Evolutionary conservation across 2,888 invertebrate genomes (phyloP).

Genomic region (Gandaritis pyraliata): DNA sequence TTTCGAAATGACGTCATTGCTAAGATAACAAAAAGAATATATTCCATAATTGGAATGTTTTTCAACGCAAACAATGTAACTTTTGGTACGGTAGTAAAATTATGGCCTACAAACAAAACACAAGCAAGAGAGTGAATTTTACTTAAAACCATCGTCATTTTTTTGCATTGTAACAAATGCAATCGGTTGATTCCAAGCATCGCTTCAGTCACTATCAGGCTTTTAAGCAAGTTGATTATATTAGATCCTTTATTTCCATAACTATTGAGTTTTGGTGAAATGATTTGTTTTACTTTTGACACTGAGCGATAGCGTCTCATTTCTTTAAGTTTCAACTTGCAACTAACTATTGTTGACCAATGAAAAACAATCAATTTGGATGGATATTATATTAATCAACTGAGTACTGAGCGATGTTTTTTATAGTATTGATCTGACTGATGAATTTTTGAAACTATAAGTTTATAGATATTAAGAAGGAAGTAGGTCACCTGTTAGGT

Average conservation of each 20-base stretch:
- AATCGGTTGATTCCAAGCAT: conserved; percentile 13
- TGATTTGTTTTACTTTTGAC: conserved; percentile 6
- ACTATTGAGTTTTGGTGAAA: neutral
- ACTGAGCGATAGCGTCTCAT: neutral
- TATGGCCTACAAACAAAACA: neutral
- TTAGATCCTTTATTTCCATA: neutral
- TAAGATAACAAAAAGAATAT: conserved; percentile 47
- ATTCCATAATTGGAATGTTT: conserved; percentile 50
- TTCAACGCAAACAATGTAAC: conserved; percentile 43
- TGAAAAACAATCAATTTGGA: too few relatives aligned
- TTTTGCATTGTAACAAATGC: conserved; percentile 34
- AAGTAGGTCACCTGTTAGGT: too few relatives aligned
- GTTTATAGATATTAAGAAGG: too few relatives aligned
- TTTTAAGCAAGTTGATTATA: conserved; percentile 13
- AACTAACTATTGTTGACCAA: too few relatives aligned
- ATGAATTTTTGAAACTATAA: too few relatives aligned
- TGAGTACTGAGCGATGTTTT: too few relatives aligned
- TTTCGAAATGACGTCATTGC: conserved; percentile 47
- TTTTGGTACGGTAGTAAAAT: neutral
- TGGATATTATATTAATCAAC: too few relatives aligned
- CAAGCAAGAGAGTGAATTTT: conserved; percentile 4
- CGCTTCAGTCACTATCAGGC: conserved; percentile 8
- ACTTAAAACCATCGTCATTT: neutral
- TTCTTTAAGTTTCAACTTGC: neutral
- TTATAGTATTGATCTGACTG: too few relatives aligned